Evolutionary conservation across 2,797 vertebrate species (phyloP).

Genomic region (Gambusia yucatana): DNA sequence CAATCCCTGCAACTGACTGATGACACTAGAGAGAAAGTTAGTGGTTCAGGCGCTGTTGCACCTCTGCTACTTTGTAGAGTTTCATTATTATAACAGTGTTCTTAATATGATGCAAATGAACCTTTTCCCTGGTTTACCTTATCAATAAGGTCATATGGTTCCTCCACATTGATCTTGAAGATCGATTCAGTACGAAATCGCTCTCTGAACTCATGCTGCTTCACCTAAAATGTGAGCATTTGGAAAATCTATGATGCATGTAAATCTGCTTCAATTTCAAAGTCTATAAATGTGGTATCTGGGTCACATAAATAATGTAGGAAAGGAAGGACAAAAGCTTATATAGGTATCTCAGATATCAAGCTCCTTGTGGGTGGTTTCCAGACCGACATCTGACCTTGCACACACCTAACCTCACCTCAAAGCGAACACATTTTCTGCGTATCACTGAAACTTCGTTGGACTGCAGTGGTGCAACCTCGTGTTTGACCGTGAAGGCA

Average conservation of each 20-base stretch:
- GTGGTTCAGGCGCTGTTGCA: background rate
- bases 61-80: background rate
- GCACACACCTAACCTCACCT: conserved; percentile 78
- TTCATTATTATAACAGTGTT: background rate
- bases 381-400: conserved; percentile 39
- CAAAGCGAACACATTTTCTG: conserved; percentile 90
- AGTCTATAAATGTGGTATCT: background rate
- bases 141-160: conserved; percentile 80
- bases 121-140: conserved; percentile 61
- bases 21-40: conserved; percentile 69
- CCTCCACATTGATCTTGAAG: conserved; percentile 75
- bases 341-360: conserved; percentile 45
- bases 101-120: background rate
- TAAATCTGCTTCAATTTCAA: background rate
- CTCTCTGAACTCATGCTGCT: conserved; percentile 86
- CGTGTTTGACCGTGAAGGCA: conserved; percentile 86
- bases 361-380: conserved; percentile 51
- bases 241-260: conserved; percentile 18
- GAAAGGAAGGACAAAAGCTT: conserved; percentile 51
- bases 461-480: conserved; percentile 86
- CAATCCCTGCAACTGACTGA: conserved; percentile 70
- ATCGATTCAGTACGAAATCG: conserved; percentile 79
- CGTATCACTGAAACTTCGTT: conserved; percentile 90
- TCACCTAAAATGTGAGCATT: conserved; percentile 74
- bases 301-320: conserved; percentile 67